Percentiles rank a stretch among this genome's conserved stretches.
Evolutionary conservation across 2,888 invertebrate species (phyloP).

Genomic region (Polydrusus tereticollis): DNA sequence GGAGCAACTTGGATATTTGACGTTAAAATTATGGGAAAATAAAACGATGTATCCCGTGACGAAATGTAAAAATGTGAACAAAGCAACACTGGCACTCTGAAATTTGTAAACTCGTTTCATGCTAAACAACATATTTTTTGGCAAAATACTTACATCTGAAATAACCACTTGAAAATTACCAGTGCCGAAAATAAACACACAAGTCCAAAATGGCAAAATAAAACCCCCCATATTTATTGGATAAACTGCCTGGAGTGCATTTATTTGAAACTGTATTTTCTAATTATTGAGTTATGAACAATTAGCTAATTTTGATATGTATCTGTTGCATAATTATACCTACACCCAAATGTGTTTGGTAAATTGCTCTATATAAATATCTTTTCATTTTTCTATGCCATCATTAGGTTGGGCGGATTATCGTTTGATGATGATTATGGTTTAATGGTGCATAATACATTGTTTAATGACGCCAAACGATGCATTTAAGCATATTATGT

Average conservation of each 20-base stretch:
- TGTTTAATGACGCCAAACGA: background rate
- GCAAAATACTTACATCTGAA: background rate
- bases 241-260: background rate
- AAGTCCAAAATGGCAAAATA: background rate
- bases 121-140: no score
- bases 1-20: background rate
- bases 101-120: no score
- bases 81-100: no score
- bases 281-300: no score
- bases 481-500: background rate
- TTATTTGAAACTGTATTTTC: background rate
- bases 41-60: no score
- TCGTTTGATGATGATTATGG: background rate
- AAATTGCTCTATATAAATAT: conserved; percentile 3
- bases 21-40: no score
- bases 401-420: background rate
- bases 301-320: no score
- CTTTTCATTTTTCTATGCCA: background rate
- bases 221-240: background rate
- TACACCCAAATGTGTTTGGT: no score
- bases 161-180: background rate
- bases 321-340: no score
- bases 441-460: conserved; percentile 5
- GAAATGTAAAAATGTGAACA: no score
- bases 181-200: background rate